phyloP scores from a whole-genome alignment of 2,888 invertebrate species.

The Cheilosia pagana region DNA sequence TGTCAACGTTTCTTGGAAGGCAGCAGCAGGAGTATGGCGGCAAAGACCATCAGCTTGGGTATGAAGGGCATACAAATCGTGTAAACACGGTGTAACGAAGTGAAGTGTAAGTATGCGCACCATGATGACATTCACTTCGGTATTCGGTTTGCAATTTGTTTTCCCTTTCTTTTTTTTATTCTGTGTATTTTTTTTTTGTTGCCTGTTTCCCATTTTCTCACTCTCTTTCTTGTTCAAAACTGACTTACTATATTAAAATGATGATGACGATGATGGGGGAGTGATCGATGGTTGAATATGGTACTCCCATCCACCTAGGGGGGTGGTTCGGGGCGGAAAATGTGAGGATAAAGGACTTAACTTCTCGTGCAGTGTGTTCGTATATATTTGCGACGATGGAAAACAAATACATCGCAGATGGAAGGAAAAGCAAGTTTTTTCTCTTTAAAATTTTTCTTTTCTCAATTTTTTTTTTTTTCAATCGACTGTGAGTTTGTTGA shows the following conservation, averaged over 20 bases:
- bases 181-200: slow-evolving; percentile 16
- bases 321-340: slow-evolving; percentile 6
- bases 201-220: slow-evolving; percentile 8
- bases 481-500: slow-evolving; percentile 73
- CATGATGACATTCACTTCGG: slow-evolving; percentile 75
- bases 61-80: slow-evolving; percentile 66
- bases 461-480: slow-evolving; percentile 2
- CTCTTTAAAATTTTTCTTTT: neutral
- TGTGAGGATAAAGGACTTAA: slow-evolving; percentile 65
- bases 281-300: slow-evolving; percentile 68
- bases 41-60: neutral
- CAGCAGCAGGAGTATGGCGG: neutral
- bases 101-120: slow-evolving; percentile 75
- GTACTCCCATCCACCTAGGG: slow-evolving; percentile 8
- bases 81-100: slow-evolving; percentile 75
- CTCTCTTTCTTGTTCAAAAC: slow-evolving; percentile 24
- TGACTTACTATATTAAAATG: slow-evolving; percentile 66
- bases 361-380: slow-evolving; percentile 40
- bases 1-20: slow-evolving; percentile 55
- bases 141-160: slow-evolving; percentile 75
- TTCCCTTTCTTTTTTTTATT: slow-evolving; percentile 32
- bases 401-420: slow-evolving; percentile 63
- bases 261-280: slow-evolving; percentile 73
- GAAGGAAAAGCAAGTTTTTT: slow-evolving; percentile 65
- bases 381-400: slow-evolving; percentile 35